Percentiles rank a stretch among this genome's conserved stretches.
Conservation (phyloP, 2,888 invertebrate genomes). For the Chironomus riparius region DNA sequence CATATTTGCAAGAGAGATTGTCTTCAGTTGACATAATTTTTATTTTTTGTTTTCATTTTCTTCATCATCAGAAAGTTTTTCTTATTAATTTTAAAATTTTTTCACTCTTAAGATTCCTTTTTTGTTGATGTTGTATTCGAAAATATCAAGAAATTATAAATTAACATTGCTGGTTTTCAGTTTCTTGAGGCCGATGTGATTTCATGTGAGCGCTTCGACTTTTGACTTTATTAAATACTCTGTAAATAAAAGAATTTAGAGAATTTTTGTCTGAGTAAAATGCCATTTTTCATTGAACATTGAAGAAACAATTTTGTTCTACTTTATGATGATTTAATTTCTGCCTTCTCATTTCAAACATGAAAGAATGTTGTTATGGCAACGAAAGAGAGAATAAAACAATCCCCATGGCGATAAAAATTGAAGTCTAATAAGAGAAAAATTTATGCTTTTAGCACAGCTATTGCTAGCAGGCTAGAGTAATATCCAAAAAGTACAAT, state of each 20-base stretch:
- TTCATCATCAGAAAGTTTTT: background rate
- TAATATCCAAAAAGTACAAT: too few species aligned
- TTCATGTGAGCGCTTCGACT: slow-evolving; percentile 99
- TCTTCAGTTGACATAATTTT: background rate
- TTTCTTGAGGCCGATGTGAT: slow-evolving; percentile 87
- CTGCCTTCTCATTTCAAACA: too few species aligned
- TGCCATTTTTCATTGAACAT: background rate
- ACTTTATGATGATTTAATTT: too few species aligned
- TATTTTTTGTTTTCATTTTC: background rate
- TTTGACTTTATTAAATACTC: slow-evolving; percentile 96
- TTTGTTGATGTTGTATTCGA: background rate
- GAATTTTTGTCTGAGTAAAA: background rate
- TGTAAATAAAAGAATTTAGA: slow-evolving; percentile 46
- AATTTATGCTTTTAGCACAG: too few species aligned
- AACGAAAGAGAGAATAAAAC: too few species aligned
- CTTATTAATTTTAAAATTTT: background rate
- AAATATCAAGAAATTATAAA: background rate
- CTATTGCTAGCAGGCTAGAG: too few species aligned
- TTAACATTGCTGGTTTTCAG: slow-evolving; percentile 45
- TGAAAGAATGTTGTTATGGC: too few species aligned
- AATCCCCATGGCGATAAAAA: too few species aligned
- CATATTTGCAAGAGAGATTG: slow-evolving; percentile 4
- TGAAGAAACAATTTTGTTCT: too few species aligned
- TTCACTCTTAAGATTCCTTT: background rate
- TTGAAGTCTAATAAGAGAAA: too few species aligned